Base-by-base conservation (phyloP, 2,888 invertebrate species). In the Ormyrus rosae region DNA sequence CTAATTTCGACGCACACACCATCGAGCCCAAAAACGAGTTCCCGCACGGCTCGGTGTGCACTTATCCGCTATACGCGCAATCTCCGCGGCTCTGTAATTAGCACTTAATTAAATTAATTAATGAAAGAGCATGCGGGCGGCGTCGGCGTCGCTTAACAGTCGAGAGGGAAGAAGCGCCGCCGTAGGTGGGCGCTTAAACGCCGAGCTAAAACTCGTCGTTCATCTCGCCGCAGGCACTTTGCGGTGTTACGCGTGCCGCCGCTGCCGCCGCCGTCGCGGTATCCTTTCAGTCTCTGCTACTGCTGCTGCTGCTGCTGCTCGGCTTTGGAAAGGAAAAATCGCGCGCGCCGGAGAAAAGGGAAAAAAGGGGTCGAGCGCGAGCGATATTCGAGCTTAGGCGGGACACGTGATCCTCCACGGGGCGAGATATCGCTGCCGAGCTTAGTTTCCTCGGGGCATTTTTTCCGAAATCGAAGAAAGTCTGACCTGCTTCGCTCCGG, bases 391-490 rank as follows among this genome's bases (percentile, higher is more conserved):
- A 76, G 60, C 68, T 55, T 10, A 11, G 9, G 10, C 13, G 9
- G 53, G 67, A 61, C 55, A 68, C 55, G 76, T 13, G 60, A 67
- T 74, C 46, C 55, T 10, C 13, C 10, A 2, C 48, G 34, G 34
- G 34, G 9, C 60, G 75, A 75, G 75, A 75, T 75, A 60, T 64
- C 75, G 53, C 19, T 6, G 13, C 5, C 0, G 4, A 9, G 10
- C 48, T 9, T 45, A 53, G 8, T 10, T 64, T 48, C 58, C 50
- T 60, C 6, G 11, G 19, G 10, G 34, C 34, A 13, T 11, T 56
- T 75, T 76, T 48, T 56, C 13, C 68, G 61, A 76, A 77, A 77
- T 64, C 56, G 56, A 77, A 63, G 70, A 77, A 77, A 70, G 64
- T 70, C 55, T 50, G 74, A 64, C 56, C 68, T 6, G 50, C 46